phyloP scores from a whole-genome alignment of 2,888 invertebrate genomes.

The Lasius platythorax region DNA sequence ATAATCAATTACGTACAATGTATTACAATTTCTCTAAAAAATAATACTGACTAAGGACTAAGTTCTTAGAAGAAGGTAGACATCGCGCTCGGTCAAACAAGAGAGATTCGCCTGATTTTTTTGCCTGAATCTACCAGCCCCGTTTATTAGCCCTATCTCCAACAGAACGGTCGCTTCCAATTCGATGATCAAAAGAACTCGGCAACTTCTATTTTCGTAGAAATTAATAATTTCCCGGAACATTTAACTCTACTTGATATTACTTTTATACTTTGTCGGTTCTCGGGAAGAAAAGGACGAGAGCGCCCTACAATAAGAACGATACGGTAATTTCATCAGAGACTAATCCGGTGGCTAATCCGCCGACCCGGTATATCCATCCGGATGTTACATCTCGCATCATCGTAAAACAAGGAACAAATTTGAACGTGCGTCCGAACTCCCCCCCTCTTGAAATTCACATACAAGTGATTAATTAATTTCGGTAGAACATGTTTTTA shows the following conservation, averaged over 20 bases:
- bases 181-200: conserved; percentile 48
- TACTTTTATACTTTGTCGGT: conserved; percentile 42
- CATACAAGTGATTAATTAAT: conserved; percentile 67
- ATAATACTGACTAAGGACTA: conserved; percentile 10
- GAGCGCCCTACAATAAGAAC: conserved; percentile 16
- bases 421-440: conserved; percentile 23
- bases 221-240: conserved; percentile 54
- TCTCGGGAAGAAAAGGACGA: conserved; percentile 26
- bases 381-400: conserved; percentile 36
- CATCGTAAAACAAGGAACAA: conserved; percentile 24
- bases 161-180: conserved; percentile 32
- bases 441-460: conserved; percentile 41
- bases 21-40: neutral
- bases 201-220: conserved; percentile 44
- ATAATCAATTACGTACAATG: conserved; percentile 22
- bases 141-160: conserved; percentile 45
- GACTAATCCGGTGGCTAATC: conserved; percentile 36
- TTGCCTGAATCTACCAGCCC: neutral
- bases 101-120: conserved; percentile 10
- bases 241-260: conserved; percentile 51
- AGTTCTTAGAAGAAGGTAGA: conserved; percentile 20
- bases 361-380: neutral
- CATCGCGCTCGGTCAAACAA: neutral
- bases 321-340: conserved; percentile 46
- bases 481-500: conserved; percentile 49